Evolutionary conservation across 2,797 vertebrate genomes (phyloP).

Genomic region (Molothrus ater): DNA sequence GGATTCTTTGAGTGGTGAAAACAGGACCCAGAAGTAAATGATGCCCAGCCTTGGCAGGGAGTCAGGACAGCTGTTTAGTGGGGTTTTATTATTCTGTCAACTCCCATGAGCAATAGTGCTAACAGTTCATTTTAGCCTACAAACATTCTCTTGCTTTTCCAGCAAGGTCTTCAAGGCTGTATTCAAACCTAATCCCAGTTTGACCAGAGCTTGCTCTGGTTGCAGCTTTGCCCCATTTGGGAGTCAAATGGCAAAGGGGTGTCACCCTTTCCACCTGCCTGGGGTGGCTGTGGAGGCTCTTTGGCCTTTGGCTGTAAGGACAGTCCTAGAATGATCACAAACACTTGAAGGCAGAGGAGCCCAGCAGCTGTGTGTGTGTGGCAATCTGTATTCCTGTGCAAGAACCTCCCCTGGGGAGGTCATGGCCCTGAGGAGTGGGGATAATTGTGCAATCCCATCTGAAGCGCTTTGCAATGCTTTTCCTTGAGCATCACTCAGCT

Average conservation of each 20-base stretch:
- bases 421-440: not conserved
- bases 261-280: not conserved
- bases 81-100: not conserved
- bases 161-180: not conserved
- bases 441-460: not conserved
- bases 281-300: not conserved
- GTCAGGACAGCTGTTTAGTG: not conserved
- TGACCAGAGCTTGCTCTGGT: not conserved
- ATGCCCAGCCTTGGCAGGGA: not conserved
- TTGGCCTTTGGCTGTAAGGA: not conserved
- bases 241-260: not conserved
- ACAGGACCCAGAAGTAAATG: not conserved
- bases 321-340: not conserved
- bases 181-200: not conserved
- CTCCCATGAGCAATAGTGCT: not conserved
- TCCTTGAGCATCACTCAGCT: not conserved
- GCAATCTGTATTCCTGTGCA: not conserved
- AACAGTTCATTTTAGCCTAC: not conserved
- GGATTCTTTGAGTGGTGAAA: not conserved
- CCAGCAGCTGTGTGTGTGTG: not conserved
- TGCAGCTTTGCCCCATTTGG: not conserved
- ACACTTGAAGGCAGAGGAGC: not conserved
- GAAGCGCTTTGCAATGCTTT: not conserved
- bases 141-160: not conserved
- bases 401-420: not conserved